Conservation (phyloP, 2,113 vertebrate species). For the Nyctibius bracteatus region DNA sequence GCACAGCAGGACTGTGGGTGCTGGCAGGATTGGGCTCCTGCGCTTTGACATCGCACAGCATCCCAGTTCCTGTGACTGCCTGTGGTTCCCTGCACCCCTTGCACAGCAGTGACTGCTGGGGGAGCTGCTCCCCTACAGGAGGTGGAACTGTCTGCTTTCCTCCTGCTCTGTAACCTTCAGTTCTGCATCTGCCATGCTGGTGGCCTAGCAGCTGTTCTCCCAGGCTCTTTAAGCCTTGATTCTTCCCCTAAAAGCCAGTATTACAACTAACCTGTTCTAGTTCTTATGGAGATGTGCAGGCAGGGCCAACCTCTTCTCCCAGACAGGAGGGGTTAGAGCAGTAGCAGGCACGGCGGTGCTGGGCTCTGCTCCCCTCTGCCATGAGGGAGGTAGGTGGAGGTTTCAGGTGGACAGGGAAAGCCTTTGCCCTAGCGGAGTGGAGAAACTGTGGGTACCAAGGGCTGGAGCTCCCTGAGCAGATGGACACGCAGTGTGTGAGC, state of each 20-base stretch:
- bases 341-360: not conserved
- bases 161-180: not conserved
- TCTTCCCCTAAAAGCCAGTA: not conserved
- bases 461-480: not conserved
- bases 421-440: not conserved
- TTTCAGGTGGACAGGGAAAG: not conserved
- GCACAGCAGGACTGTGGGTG: not conserved
- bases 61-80: not conserved
- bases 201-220: not conserved
- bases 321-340: not conserved
- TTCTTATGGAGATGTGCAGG: not conserved
- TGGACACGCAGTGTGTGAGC: fast-evolving
- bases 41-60: not conserved
- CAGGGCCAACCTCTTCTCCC: not conserved
- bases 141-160: not conserved
- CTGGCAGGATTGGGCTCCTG: not conserved
- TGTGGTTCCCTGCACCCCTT: not conserved
- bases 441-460: not conserved
- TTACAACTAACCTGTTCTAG: not conserved
- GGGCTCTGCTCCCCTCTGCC: not conserved
- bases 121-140: not conserved
- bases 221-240: not conserved
- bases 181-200: not conserved
- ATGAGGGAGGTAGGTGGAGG: not conserved
- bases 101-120: not conserved